Evolutionary conservation across 2,113 vertebrate species (phyloP).

Genomic region (Orycteropus afer): DNA sequence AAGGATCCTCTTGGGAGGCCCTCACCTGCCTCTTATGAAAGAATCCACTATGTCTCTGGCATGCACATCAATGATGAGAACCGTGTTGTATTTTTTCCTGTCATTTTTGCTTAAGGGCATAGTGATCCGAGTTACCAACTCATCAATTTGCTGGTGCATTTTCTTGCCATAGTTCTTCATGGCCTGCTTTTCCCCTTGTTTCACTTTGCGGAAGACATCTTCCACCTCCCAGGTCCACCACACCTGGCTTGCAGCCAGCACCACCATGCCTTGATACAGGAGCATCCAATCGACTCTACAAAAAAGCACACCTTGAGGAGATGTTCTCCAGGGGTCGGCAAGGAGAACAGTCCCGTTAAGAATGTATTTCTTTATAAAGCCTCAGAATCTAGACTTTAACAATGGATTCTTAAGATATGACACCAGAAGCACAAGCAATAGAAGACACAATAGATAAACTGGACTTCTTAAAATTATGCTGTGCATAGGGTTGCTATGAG

Average conservation of each 20-base stretch:
- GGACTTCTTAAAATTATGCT: neutral
- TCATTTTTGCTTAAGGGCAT: constrained; percentile 91
- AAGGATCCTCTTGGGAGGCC: fast-evolving
- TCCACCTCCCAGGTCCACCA: constrained; percentile 99
- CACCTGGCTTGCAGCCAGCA: constrained; percentile 95
- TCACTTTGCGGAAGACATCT: constrained; percentile 91
- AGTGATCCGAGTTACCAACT: constrained; percentile 93
- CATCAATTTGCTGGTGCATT: constrained; percentile 94
- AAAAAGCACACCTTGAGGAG: neutral
- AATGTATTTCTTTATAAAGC: neutral
- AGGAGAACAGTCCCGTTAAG: fast-evolving
- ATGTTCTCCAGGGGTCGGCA: fast-evolving
- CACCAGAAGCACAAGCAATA: neutral
- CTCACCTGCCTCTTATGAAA: constrained; percentile 92
- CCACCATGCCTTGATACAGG: constrained; percentile 96
- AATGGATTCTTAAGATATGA: neutral
- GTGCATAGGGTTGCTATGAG: no score
- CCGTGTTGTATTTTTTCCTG: constrained; percentile 94
- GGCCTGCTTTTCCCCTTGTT: constrained; percentile 92
- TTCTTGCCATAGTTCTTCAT: constrained; percentile 92
- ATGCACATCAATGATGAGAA: constrained; percentile 97
- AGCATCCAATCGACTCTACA: constrained; percentile 97
- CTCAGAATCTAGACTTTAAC: neutral
- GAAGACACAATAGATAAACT: neutral
- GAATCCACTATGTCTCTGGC: constrained; percentile 96